Base-by-base conservation (phyloP, 2,797 vertebrate genomes). In the Alosa sapidissima region DNA sequence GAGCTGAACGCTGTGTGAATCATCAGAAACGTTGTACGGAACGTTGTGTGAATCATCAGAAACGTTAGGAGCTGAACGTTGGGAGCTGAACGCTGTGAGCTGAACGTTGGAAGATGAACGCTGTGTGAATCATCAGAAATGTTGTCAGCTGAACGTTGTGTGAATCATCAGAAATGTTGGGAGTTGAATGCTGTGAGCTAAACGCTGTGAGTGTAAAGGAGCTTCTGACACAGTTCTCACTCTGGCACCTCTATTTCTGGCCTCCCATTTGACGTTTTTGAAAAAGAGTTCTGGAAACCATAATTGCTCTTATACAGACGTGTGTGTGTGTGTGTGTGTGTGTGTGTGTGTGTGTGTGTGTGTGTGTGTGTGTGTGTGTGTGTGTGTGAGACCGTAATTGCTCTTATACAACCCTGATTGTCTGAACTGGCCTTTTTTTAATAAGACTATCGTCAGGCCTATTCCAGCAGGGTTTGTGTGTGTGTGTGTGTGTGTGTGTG, bases 401-500 rank as follows among this genome's bases (percentile, higher is more conserved):
- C 86, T 83, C 78, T 87, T 62, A 78, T 84, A 55, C 52, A 55
- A 82, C 81, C 83, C 19, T 51, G 84, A 81, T 47, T 82, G 82
- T 83, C 84, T 84, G 86, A 88, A 86, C 83, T 86, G 85, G 85
- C 54, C 84, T 82, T 60, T 83, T 11, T 24, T 84, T 89, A 88
- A 88, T 89, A 86, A 90, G 87, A 84, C 87, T 85, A 83, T 84
- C 83, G 9, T 86, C 81, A 84, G 87, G 84, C 84, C 88, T 83
- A 8, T 85, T 88, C 87, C 86, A 48, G 47, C 47, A 84, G 85
- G 87, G 7, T 82, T 87, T 86, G 62, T 68, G 24, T 68, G 62
- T 68, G 62, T 62, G 60, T 62, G 60, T 62, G 60, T 24, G 21
- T 62, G 60, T 24, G 60, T 62, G 60, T 24, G 60, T 62, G 60